phyloP scores from a whole-genome alignment of 2,888 invertebrate genomes.

The Xanthia togata region DNA sequence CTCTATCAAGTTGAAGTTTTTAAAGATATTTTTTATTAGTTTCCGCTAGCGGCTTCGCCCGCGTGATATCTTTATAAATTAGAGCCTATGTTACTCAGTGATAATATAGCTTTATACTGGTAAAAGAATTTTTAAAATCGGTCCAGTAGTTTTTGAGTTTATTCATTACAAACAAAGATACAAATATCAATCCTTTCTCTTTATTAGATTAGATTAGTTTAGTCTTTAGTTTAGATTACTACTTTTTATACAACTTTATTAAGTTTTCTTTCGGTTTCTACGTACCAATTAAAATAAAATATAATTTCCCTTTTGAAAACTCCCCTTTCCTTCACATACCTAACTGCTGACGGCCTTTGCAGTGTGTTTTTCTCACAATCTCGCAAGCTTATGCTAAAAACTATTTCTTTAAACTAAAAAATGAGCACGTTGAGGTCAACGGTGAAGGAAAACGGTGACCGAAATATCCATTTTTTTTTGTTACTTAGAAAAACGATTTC shows the following conservation, averaged over 20 bases:
- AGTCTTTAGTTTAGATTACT: too few species aligned
- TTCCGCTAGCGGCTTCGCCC: too few species aligned
- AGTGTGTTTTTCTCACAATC: conserved; percentile 24
- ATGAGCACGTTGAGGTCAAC: conserved; percentile 22
- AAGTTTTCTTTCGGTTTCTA: conserved; percentile 1
- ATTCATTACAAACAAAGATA: too few species aligned
- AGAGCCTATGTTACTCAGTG: too few species aligned
- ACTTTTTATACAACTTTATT: not conserved
- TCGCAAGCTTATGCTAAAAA: conserved; percentile 18
- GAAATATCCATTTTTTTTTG: not conserved
- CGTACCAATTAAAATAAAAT: conserved; percentile 23
- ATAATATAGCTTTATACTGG: too few species aligned
- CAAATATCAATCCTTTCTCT: too few species aligned
- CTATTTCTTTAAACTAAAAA: conserved; percentile 11
- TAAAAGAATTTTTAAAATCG: too few species aligned
- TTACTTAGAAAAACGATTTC: conserved; percentile 5
- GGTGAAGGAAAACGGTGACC: conserved; percentile 16
- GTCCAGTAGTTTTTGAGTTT: too few species aligned
- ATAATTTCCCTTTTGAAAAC: not conserved
- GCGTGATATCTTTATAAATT: too few species aligned
- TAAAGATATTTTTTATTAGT: not conserved
- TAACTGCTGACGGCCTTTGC: not conserved
- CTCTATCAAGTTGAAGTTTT: not conserved
- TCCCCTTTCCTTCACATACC: not conserved
- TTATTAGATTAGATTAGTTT: too few species aligned